A percentile compares a stretch with the other conserved stretches of the same genome.
Evolutionary conservation across 2,888 invertebrate species (phyloP).

Genomic region (Mesochorus sp.): DNA sequence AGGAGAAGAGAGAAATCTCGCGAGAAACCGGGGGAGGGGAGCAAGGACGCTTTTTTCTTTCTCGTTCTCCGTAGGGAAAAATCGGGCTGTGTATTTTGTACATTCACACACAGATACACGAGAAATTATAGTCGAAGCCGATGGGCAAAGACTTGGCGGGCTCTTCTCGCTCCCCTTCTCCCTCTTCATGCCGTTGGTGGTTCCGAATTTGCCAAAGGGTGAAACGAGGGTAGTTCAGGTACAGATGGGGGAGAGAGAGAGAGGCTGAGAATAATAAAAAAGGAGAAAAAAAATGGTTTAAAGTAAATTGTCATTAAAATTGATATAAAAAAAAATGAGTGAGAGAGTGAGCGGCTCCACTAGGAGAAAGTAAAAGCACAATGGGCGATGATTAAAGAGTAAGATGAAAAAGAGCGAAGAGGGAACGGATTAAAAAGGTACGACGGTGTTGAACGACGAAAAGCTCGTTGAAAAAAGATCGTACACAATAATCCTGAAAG

Average conservation of each 20-base stretch:
- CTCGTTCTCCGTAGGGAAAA: neutral
- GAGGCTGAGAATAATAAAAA: conserved; percentile 4
- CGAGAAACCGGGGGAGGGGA: neutral
- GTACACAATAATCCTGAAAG: no score
- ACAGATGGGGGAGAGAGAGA: neutral
- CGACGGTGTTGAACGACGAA: no score
- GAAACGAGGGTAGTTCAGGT: neutral
- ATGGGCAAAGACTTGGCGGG: no score
- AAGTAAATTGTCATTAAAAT: no score
- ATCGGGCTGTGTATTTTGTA: neutral
- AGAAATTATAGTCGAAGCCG: neutral
- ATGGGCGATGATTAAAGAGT: neutral
- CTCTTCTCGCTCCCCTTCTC: neutral
- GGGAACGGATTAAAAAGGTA: neutral
- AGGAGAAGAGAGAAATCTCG: neutral
- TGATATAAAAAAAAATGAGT: conserved; percentile 1
- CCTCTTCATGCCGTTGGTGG: neutral
- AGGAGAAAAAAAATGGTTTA: conserved; percentile 10
- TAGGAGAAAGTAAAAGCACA: neutral
- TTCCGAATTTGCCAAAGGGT: neutral
- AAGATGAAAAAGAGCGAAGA: neutral
- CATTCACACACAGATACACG: neutral
- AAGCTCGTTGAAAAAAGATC: no score
- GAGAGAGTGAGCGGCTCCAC: neutral
- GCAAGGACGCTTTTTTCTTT: neutral